Conservation (phyloP, 2,797 vertebrate species). For the Cyclopterus lumpus region DNA sequence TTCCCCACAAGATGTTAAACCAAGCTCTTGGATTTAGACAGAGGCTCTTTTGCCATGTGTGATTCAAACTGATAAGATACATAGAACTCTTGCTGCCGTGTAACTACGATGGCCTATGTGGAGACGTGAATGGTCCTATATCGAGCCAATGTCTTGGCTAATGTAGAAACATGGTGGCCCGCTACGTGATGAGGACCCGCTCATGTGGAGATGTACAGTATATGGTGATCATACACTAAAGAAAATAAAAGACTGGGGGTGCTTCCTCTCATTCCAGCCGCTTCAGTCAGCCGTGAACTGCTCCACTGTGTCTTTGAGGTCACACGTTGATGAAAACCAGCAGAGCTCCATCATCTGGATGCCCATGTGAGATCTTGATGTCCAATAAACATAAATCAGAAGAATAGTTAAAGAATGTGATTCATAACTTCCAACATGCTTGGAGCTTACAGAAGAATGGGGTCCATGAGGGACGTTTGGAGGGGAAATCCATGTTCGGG, state of each 20-base stretch:
- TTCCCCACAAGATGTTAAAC: not conserved
- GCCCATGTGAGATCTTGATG: not conserved
- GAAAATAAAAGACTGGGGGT: not conserved
- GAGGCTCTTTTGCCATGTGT: too few relatives aligned
- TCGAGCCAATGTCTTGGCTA: too few relatives aligned
- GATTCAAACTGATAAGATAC: too few relatives aligned
- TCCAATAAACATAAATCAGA: not conserved
- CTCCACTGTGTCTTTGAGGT: constrained; percentile 4
- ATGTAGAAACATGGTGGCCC: too few relatives aligned
- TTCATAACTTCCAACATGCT: not conserved
- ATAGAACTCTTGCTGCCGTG: too few relatives aligned
- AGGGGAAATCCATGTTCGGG: constrained; percentile 31
- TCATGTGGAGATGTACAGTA: too few relatives aligned
- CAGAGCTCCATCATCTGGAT: not conserved
- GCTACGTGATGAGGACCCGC: too few relatives aligned
- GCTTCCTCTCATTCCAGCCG: not conserved
- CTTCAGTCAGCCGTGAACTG: constrained; percentile 21
- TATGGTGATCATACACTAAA: too few relatives aligned
- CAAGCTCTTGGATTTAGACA: not conserved
- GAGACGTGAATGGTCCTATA: too few relatives aligned
- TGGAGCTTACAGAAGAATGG: not conserved
- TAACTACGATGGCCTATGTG: too few relatives aligned
- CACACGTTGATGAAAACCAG: not conserved
- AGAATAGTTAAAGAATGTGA: not conserved
- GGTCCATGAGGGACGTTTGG: not conserved